Conservation (phyloP, 2,888 invertebrate genomes). For the Agriopis marginaria region DNA sequence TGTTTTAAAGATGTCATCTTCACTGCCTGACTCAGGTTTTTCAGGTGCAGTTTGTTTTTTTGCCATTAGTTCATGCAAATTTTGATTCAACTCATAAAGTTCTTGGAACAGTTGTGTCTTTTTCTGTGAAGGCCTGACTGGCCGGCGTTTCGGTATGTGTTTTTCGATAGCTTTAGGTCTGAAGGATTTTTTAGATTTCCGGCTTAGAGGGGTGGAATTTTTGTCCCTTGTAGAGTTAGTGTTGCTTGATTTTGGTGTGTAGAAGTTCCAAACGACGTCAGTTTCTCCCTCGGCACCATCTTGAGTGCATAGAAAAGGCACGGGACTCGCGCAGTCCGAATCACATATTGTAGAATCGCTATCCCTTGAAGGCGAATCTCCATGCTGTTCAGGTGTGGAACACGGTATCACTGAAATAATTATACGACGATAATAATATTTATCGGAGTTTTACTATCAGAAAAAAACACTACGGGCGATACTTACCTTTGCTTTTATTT, state of each 20-base stretch:
- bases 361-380: constrained; percentile 76
- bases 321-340: constrained; percentile 79
- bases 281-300: constrained; percentile 81
- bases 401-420: constrained; percentile 71
- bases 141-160: constrained; percentile 66
- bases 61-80: constrained; percentile 70
- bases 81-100: constrained; percentile 76
- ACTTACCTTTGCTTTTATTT: constrained; percentile 65
- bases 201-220: constrained; percentile 76
- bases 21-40: constrained; percentile 66
- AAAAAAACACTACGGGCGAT: neutral
- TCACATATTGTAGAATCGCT: constrained; percentile 74
- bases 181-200: constrained; percentile 64
- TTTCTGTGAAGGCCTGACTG: constrained; percentile 64
- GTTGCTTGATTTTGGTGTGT: constrained; percentile 78
- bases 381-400: constrained; percentile 75
- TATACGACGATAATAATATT: neutral
- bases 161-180: constrained; percentile 68
- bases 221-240: constrained; percentile 58
- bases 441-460: neutral
- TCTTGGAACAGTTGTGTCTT: constrained; percentile 76
- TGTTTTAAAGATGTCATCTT: constrained; percentile 76
- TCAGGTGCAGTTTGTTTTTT: constrained; percentile 58
- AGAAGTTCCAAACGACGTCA: constrained; percentile 83
- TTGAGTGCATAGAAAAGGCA: constrained; percentile 81